A percentile compares a stretch with the other conserved stretches of the same genome.
Conservation (phyloP, 64 coral and sea anemone species). For the Anthopleura sola region DNA sequence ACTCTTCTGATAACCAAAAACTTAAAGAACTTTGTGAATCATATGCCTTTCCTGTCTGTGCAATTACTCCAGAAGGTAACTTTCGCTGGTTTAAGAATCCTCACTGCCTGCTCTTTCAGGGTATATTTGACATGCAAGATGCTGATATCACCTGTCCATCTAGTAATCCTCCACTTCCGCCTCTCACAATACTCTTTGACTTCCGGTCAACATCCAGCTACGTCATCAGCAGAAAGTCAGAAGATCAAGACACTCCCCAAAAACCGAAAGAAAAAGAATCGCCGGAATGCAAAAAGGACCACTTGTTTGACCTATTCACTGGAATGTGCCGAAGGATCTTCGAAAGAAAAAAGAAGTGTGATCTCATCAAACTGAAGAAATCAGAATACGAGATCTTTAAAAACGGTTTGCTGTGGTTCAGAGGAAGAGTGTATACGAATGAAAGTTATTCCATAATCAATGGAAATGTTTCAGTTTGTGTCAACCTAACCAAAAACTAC, state of each 20-base stretch:
- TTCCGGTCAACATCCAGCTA: conserved; percentile 14
- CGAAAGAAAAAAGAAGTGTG: not conserved
- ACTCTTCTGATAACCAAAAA: not conserved
- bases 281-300: not conserved
- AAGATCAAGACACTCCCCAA: not conserved
- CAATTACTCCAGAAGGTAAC: not conserved
- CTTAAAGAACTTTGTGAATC: not conserved
- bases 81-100: conserved; percentile 18
- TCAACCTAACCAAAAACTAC: not conserved
- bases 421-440: not conserved
- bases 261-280: not conserved
- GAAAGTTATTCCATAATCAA: conserved; percentile 12
- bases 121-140: not conserved
- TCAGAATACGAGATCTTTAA: not conserved
- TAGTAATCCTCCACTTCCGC: not conserved
- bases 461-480: not conserved
- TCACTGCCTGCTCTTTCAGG: conserved; percentile 12
- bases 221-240: not conserved
- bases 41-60: conserved; percentile 23
- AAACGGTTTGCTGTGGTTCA: not conserved
- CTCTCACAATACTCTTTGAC: conserved; percentile 19
- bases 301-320: not conserved
- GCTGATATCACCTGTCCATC: not conserved
- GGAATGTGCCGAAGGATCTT: not conserved
- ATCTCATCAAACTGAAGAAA: not conserved